A percentile compares a stretch with the other conserved stretches of the same genome.
These are phyloP conservation scores for Spongia lamella DNA, from an alignment of 37 sponge, comb jelly and placozoan species.

Conservation along the genomic window DNA sequence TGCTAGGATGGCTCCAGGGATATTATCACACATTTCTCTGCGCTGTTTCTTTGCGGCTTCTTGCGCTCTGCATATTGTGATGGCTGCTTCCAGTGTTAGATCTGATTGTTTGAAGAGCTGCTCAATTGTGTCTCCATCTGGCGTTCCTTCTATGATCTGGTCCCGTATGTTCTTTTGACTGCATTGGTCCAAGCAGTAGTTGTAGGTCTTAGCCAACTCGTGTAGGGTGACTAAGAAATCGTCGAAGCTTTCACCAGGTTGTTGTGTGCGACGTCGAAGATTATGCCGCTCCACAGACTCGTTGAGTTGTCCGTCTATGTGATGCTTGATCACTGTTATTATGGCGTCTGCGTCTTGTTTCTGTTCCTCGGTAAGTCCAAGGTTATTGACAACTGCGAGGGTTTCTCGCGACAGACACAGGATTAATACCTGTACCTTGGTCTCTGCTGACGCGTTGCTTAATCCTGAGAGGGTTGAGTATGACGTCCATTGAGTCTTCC, in stretches of 20 bases:
- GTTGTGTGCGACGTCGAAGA: slow-evolving; percentile 23
- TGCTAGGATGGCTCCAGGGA: too few relatives aligned
- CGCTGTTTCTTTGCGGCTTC: too few relatives aligned
- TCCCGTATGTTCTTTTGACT: too few relatives aligned
- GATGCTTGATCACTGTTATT: background rate
- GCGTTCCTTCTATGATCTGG: too few relatives aligned
- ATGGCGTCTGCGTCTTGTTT: background rate
- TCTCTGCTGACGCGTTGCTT: too few relatives aligned
- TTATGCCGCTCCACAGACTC: slow-evolving; percentile 12
- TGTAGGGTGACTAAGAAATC: too few relatives aligned
- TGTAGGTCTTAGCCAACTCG: slow-evolving; percentile 34
- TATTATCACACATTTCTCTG: too few relatives aligned
- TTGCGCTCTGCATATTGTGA: too few relatives aligned
- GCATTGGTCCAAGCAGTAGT: slow-evolving; percentile 31
- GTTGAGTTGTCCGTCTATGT: slow-evolving; percentile 12
- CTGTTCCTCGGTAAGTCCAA: slow-evolving; percentile 20
- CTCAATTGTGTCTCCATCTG: too few relatives aligned
- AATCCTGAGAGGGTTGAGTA: slow-evolving; percentile 31
- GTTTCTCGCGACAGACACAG: slow-evolving; percentile 36
- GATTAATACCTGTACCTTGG: background rate
- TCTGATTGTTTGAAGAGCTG: too few relatives aligned
- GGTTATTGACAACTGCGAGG: slow-evolving; percentile 28
- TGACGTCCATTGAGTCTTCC: slow-evolving; percentile 28
- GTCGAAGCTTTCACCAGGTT: slow-evolving; percentile 24
- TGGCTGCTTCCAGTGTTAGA: too few relatives aligned